Base-by-base conservation (phyloP, 1,140 invertebrate genomes). In the Musca domestica region DNA sequence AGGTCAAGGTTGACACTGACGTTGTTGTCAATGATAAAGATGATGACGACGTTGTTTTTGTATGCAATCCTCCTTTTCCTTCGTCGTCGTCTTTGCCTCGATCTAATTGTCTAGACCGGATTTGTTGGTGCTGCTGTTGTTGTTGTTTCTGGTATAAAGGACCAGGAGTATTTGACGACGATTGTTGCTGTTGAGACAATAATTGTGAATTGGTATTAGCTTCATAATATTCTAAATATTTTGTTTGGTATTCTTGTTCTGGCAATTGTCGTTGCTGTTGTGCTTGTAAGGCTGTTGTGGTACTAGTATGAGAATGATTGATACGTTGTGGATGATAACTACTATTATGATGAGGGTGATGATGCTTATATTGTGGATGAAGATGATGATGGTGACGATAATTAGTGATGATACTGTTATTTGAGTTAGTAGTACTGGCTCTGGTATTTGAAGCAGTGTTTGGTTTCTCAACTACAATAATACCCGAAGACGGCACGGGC, bases 61-160 rank as follows among this genome's bases (percentile, higher is more conserved):
- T 72, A 19, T 67, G 64, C 10, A 64, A 34, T 34, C 69, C 71
- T 34, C 69, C 71, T 71, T 47, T 23, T 70, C 73, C 73, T 75
- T 76, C 72, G 73, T 76, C 71, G 71, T 74, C 69, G 69, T 71
- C 69, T 72, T 9, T 19, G 20, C 46, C 41, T n/a, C 61, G 25
- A n/a, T 15, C 46, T 61, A 61, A 34, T 61, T 61, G 27, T n/a
- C 34, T 41, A 41, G 34, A 41, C 34, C 12, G 27, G 27, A 47
- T 22, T 63, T 63, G 25, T 63, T 34, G 54, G 23, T 58, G 54
- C 7, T 58, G 58, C 34, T 64, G 63, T 15, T 64, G 34, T n/a
- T 69, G 63, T 22, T 64, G 63, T 15, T 64, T n/a, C n/a, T 68
- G 49, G 51, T 68, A 52, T 66, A 23, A 67, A 66, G 41, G 70